These are phyloP conservation scores for Athetis lepigone DNA, from an alignment of 2,888 invertebrate species.

Conservation along the genomic window DNA sequence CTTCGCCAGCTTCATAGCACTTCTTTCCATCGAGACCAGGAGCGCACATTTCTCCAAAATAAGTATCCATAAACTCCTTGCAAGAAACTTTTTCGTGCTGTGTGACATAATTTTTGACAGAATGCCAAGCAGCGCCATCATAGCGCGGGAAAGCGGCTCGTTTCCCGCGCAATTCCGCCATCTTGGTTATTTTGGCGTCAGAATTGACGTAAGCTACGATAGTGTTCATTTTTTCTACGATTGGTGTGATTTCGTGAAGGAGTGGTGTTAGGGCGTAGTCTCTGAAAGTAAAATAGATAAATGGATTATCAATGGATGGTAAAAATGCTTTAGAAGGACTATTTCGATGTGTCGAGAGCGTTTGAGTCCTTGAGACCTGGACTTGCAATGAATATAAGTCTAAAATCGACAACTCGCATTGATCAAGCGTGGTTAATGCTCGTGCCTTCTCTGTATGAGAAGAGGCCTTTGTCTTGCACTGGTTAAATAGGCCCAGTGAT, in stretches of 20 bases:
- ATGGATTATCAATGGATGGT: too few relatives aligned
- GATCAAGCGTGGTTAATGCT: too few relatives aligned
- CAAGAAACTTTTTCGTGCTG: constrained; percentile 83
- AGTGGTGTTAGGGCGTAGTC: constrained; percentile 90
- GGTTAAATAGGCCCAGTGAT: too few relatives aligned
- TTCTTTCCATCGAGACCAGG: constrained; percentile 81
- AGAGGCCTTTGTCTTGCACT: too few relatives aligned
- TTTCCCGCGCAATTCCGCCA: constrained; percentile 93
- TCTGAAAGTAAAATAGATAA: constrained; percentile 77
- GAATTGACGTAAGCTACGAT: constrained; percentile 93
- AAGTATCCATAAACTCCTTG: constrained; percentile 83
- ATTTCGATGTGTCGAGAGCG: too few relatives aligned
- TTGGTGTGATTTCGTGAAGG: constrained; percentile 91
- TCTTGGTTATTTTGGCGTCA: constrained; percentile 88
- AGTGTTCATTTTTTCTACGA: constrained; percentile 90
- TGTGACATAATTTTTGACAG: constrained; percentile 86
- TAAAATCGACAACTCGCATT: too few relatives aligned
- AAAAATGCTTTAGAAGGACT: too few relatives aligned
- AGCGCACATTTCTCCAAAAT: constrained; percentile 93
- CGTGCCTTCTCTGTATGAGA: too few relatives aligned
- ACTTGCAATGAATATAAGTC: too few relatives aligned
- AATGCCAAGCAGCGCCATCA: constrained; percentile 93
- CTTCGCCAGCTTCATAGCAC: constrained; percentile 89
- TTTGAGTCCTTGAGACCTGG: too few relatives aligned
- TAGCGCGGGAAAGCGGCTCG: constrained; percentile 95